phyloP scores from a whole-genome alignment of 2,888 invertebrate species.

The Pemphredon lugubris region DNA sequence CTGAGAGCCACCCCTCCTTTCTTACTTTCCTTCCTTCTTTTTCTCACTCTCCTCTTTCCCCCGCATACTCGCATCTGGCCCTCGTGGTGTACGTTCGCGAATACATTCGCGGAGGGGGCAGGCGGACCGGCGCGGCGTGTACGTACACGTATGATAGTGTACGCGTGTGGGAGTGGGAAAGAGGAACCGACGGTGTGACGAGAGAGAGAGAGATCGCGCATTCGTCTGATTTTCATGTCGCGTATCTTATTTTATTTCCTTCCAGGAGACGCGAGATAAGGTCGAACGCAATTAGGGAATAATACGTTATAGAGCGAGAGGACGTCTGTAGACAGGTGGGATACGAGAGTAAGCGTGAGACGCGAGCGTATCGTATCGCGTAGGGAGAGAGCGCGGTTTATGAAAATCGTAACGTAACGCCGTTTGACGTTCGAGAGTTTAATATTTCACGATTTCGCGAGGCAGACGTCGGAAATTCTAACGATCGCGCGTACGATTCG shows the following conservation, averaged over 20 bases:
- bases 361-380: too few species aligned
- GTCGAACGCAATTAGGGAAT: background rate
- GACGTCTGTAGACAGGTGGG: too few species aligned
- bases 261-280: background rate
- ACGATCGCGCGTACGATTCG: too few species aligned
- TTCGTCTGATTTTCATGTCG: conserved; percentile 13
- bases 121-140: conserved; percentile 24
- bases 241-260: background rate
- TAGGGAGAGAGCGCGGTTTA: too few species aligned
- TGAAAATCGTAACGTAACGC: too few species aligned
- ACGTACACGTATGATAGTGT: conserved; percentile 10
- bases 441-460: too few species aligned
- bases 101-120: conserved; percentile 37
- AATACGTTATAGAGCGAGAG: too few species aligned
- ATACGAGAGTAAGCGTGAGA: too few species aligned
- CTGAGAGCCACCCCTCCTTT: conserved; percentile 68
- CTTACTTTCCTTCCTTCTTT: conserved; percentile 67
- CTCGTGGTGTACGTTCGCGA: conserved; percentile 39
- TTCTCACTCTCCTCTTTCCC: conserved; percentile 55
- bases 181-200: conserved; percentile 25
- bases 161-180: background rate
- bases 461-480: too few species aligned
- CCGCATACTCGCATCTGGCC: conserved; percentile 48
- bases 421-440: too few species aligned
- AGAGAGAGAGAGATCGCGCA: conserved; percentile 27